These are phyloP conservation scores for Cyclopterus lumpus DNA, from an alignment of 2,797 vertebrate species.

Conservation along the genomic window DNA sequence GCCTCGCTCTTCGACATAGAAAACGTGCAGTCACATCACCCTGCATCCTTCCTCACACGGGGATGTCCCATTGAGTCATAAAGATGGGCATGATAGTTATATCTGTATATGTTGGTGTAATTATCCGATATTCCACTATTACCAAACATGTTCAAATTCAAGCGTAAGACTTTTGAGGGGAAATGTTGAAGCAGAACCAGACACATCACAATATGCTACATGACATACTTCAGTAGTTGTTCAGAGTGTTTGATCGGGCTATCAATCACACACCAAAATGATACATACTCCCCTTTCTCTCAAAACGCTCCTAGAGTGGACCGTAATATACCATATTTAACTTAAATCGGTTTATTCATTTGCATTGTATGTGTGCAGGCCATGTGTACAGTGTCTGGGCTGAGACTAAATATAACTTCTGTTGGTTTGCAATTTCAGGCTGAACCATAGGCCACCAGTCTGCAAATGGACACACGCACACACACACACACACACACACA, in stretches of 20 bases:
- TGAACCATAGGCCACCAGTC: neutral
- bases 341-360: neutral
- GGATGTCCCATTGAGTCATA: constrained; percentile 40
- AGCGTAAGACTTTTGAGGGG: neutral
- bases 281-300: too few species aligned
- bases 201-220: neutral
- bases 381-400: neutral
- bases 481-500: too few species aligned
- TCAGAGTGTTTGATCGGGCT: too few species aligned
- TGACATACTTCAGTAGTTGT: neutral
- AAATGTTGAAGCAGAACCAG: neutral
- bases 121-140: neutral
- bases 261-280: too few species aligned
- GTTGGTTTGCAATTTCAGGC: constrained; percentile 15
- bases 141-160: neutral
- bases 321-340: neutral
- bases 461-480: neutral
- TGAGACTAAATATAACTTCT: constrained; percentile 21
- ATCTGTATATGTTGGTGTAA: neutral
- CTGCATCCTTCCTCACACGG: constrained; percentile 17
- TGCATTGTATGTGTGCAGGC: neutral
- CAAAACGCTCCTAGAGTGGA: neutral
- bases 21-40: constrained; percentile 53
- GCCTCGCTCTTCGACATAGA: too few species aligned
- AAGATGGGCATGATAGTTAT: neutral